Evolutionary conservation across 2,888 invertebrate species (phyloP), one percentile per base, ranked within the genome.

Genomic region (Rhagophthalmus giganteus): DNA sequence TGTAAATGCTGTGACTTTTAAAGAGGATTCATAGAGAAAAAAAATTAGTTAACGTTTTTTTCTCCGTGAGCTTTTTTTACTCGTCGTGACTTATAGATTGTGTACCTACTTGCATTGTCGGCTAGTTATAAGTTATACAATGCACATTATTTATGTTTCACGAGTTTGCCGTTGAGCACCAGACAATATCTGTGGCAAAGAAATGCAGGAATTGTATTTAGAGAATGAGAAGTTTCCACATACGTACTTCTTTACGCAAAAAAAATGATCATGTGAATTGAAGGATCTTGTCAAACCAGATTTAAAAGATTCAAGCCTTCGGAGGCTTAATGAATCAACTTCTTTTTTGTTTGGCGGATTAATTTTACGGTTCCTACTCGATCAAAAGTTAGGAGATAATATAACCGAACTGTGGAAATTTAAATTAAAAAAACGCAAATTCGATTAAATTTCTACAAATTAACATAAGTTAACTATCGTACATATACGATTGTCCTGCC

Each of bases 81-180:
- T 55, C 42, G 39, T 55, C 58, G 54, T 58, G 58, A 58, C 58
- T 58, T 45, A 55, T 50, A 50, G 53, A 50, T 55, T 53, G 37
- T 55, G 57, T 57, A 52, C 30, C 32, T n/a, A n/a, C n/a, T n/a
- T n/a, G n/a, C 28, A 53, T 55, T 54, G 58, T 58, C 58, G 50
- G 53, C 53, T 55, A 53, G 55, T 58, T 55, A 55, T 40, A 39
- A 44, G 27, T 34, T 34, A 28, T 13, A 44, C 44, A 44, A 44
- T 44, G 44, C 26, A 28, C 37, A 37, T 44, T 50, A 50, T 50
- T 50, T 50, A 44, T 38, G 31, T 32, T 31, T 27, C 27, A 26
- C 30, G 40, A 38, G 38, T 14, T 25, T 27, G 27, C 27, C 6
- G 24, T 16, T 32, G 25, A 40, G 20, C 20, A 47, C 34, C 11